phyloP scores from a whole-genome alignment of 23 tunicate species.

The Aplidium turbinatum region DNA sequence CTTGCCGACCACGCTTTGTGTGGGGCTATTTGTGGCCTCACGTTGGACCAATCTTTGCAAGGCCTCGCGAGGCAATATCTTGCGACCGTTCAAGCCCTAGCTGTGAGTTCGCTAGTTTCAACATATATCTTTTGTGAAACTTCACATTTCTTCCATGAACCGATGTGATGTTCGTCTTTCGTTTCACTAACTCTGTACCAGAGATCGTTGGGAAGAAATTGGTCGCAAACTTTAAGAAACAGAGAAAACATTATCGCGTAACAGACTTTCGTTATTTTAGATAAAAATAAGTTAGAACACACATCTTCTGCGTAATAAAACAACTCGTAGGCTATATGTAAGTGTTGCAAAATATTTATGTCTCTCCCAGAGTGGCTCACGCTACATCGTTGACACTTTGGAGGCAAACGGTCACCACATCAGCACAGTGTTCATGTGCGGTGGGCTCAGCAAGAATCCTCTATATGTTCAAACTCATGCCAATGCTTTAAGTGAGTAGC shows the following conservation, averaged over 20 bases:
- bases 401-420: slow-evolving; percentile 48
- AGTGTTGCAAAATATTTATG: too few relatives aligned
- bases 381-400: slow-evolving; percentile 62
- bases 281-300: too few relatives aligned
- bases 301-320: too few relatives aligned
- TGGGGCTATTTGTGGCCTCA: slow-evolving; percentile 78
- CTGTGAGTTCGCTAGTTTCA: slow-evolving; percentile 39
- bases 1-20: slow-evolving; percentile 76
- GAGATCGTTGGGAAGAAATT: too few relatives aligned
- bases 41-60: slow-evolving; percentile 51
- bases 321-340: too few relatives aligned
- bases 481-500: slow-evolving; percentile 52
- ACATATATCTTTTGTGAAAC: too few relatives aligned
- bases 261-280: too few relatives aligned
- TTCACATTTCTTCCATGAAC: too few relatives aligned
- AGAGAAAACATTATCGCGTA: too few relatives aligned
- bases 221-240: too few relatives aligned
- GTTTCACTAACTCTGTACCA: too few relatives aligned
- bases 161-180: too few relatives aligned
- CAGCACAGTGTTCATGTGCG: slow-evolving; percentile 60
- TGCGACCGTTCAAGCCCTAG: slow-evolving; percentile 80
- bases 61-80: slow-evolving; percentile 61
- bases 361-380: slow-evolving; percentile 74
- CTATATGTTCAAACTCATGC: slow-evolving; percentile 80
- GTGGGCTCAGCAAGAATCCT: slow-evolving; percentile 73